A percentile compares a stretch with the other conserved stretches of the same genome.
Conservation (phyloP, 2,888 invertebrate species). For the Chrysomela aeneicollis region DNA sequence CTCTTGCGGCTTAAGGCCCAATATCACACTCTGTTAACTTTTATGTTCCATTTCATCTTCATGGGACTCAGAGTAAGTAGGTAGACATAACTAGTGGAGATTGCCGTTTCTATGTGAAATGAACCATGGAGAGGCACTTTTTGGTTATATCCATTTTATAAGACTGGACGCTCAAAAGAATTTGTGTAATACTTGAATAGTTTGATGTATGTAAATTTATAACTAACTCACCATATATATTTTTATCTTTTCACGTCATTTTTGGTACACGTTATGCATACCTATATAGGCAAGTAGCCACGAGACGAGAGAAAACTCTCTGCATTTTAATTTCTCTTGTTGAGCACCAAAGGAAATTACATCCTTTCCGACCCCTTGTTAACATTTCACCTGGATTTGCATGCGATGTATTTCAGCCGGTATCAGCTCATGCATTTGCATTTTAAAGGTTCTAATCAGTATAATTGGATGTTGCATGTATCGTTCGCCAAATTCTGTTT, state of each 20-base stretch:
- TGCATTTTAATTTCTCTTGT: slow-evolving; percentile 21
- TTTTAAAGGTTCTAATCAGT: slow-evolving; percentile 41
- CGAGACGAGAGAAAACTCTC: too few species aligned
- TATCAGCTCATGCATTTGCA: slow-evolving; percentile 35
- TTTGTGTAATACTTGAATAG: too few species aligned
- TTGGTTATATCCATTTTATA: too few species aligned
- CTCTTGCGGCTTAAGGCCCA: slow-evolving; percentile 26
- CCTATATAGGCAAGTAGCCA: background rate
- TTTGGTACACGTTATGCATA: background rate
- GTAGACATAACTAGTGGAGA: slow-evolving; percentile 27
- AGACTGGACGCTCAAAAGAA: too few species aligned
- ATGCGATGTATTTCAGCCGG: slow-evolving; percentile 35
- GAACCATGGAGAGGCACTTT: too few species aligned
- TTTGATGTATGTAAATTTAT: too few species aligned
- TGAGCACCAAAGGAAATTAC: slow-evolving; percentile 30
- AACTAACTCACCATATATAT: too few species aligned
- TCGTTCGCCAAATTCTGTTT: slow-evolving; percentile 20
- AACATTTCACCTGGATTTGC: slow-evolving; percentile 41
- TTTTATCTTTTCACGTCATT: background rate
- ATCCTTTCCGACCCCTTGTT: slow-evolving; percentile 35
- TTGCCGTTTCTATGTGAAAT: slow-evolving; percentile 4
- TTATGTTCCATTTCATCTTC: slow-evolving; percentile 29
- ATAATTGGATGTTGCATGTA: slow-evolving; percentile 36
- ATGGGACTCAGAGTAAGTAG: slow-evolving; percentile 14
- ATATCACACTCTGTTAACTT: slow-evolving; percentile 35